Evolutionary conservation across 2,113 vertebrate species (phyloP).

Genomic region (Raphicerus campestris): DNA sequence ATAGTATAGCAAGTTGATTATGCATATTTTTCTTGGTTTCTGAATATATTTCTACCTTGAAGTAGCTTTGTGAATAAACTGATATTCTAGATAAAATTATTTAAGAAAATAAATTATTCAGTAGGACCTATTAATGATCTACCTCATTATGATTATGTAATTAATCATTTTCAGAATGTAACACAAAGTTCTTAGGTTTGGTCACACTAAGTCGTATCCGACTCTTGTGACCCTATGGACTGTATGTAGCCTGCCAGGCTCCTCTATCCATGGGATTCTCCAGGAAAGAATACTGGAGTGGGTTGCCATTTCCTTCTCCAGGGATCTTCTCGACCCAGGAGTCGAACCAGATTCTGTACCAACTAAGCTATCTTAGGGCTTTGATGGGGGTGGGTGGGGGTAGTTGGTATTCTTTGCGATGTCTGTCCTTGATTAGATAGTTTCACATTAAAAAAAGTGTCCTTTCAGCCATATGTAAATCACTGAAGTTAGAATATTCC

Average conservation of each 20-base stretch:
- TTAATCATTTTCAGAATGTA: background rate
- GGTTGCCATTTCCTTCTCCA: too few species aligned
- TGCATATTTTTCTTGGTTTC: background rate
- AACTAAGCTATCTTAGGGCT: background rate
- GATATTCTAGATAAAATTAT: background rate
- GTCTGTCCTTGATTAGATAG: background rate
- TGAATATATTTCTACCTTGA: background rate
- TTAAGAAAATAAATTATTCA: background rate
- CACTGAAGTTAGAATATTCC: background rate
- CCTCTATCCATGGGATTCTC: too few species aligned
- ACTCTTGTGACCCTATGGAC: too few species aligned
- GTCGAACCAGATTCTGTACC: too few species aligned
- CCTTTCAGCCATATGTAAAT: background rate
- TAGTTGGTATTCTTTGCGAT: background rate
- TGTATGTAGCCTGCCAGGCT: too few species aligned
- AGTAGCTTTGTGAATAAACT: background rate
- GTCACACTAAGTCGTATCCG: too few species aligned
- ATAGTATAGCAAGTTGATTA: background rate
- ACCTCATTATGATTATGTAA: background rate
- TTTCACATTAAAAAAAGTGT: background rate
- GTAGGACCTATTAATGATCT: background rate
- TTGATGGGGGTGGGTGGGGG: background rate
- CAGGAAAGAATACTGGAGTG: too few species aligned
- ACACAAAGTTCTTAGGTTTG: background rate
- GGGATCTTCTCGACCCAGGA: too few species aligned